These are phyloP conservation scores for Epinephelus lanceolatus DNA, from an alignment of 2,113 vertebrate species.

Conservation along the genomic window DNA sequence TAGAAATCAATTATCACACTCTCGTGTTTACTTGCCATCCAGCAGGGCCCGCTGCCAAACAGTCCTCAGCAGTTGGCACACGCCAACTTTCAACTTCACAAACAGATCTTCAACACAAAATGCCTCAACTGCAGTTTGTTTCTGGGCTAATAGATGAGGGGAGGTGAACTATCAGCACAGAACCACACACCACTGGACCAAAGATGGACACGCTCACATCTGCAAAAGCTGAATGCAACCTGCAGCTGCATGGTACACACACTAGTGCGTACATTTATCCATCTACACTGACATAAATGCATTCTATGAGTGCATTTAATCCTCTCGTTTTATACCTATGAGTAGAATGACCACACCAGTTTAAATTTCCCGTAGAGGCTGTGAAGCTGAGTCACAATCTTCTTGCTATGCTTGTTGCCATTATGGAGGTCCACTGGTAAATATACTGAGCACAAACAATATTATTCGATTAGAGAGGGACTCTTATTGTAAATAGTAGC, in stretches of 20 bases:
- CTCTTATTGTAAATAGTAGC: neutral
- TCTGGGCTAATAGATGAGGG: constrained; percentile 9
- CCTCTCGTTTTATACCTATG: neutral
- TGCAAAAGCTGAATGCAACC: constrained; percentile 24
- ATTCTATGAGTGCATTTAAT: neutral
- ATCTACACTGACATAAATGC: constrained; percentile 6
- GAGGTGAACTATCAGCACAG: constrained; percentile 14
- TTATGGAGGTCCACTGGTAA: constrained; percentile 12
- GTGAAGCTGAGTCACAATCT: neutral
- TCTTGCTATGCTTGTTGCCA: constrained; percentile 8
- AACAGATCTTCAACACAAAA: constrained; percentile 16
- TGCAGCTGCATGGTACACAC: constrained; percentile 12
- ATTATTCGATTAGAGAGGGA: neutral
- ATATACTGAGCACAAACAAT: constrained; percentile 4
- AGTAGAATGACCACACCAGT: constrained; percentile 4
- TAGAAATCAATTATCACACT: constrained; percentile 54
- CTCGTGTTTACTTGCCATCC: constrained; percentile 38
- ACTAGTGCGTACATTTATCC: neutral
- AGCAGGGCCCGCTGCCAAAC: constrained; percentile 46
- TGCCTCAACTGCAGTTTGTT: constrained; percentile 15
- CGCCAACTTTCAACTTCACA: constrained; percentile 19
- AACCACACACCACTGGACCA: constrained; percentile 22
- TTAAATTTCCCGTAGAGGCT: constrained; percentile 5
- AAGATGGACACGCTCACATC: neutral
- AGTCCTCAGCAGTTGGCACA: constrained; percentile 42